phyloP scores from a whole-genome alignment of 2,888 invertebrate genomes.

The Toxonevra muliebris region DNA sequence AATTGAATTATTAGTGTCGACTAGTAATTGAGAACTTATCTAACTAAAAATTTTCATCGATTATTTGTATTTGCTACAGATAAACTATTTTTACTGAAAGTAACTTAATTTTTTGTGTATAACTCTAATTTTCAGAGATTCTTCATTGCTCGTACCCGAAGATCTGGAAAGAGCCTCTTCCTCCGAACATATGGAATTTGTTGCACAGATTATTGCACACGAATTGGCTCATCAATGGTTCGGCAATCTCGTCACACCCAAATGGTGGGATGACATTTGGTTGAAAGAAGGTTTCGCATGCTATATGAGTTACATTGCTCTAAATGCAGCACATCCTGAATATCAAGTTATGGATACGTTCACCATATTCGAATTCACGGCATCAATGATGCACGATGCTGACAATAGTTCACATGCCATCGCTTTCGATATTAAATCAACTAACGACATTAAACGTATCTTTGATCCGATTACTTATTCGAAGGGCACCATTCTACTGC shows the following conservation, averaged over 20 bases:
- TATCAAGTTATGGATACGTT: conserved; percentile 71
- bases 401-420: conserved; percentile 73
- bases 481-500: conserved; percentile 76
- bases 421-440: conserved; percentile 71
- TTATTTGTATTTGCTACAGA: too few species aligned
- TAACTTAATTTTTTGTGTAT: not conserved
- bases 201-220: conserved; percentile 76
- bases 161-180: conserved; percentile 64
- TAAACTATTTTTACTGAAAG: too few species aligned
- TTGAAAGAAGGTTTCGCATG: conserved; percentile 70
- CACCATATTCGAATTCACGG: conserved; percentile 66
- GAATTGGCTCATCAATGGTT: conserved; percentile 88
- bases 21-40: too few species aligned
- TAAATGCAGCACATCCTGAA: conserved; percentile 67
- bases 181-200: conserved; percentile 70
- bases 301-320: conserved; percentile 66
- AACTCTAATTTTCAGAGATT: conserved; percentile 66
- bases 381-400: conserved; percentile 71
- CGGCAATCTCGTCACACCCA: conserved; percentile 78
- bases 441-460: conserved; percentile 72
- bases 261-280: conserved; percentile 81
- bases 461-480: conserved; percentile 79
- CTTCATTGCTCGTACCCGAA: conserved; percentile 67
- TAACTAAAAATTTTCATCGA: too few species aligned
- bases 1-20: too few species aligned